Conservation (phyloP, 1,140 invertebrate genomes). For the Marisa cornuarietis region DNA sequence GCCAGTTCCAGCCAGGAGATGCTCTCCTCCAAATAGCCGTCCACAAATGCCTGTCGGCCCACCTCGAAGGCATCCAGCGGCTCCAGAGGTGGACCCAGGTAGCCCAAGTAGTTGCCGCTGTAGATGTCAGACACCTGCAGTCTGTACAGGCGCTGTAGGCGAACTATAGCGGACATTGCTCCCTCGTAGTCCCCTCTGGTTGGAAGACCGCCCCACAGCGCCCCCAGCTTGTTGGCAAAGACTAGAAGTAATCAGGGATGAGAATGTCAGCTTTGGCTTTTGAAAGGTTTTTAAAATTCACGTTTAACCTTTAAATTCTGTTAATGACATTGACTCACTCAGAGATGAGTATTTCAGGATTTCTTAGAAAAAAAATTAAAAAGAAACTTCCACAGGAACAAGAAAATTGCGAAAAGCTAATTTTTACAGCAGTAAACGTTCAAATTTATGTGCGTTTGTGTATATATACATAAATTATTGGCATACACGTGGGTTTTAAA, state of each 20-base stretch:
- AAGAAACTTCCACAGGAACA: too few relatives aligned
- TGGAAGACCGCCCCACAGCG: neutral
- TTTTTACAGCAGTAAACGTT: too few relatives aligned
- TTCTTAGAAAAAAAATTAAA: too few relatives aligned
- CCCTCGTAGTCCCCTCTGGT: neutral
- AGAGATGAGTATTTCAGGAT: too few relatives aligned
- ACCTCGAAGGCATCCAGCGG: constrained; percentile 14
- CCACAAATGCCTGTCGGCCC: constrained; percentile 16
- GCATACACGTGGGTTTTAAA: too few relatives aligned
- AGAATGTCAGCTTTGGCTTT: neutral
- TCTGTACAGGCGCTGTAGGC: constrained; percentile 14
- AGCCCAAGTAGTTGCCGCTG: constrained; percentile 19
- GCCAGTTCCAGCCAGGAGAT: constrained; percentile 7
- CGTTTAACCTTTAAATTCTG: too few relatives aligned
- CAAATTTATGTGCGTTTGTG: too few relatives aligned
- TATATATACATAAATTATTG: too few relatives aligned
- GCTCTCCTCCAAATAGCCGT: constrained; percentile 19
- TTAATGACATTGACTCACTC: too few relatives aligned
- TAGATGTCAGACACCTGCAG: constrained; percentile 21
- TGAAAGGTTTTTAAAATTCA: too few relatives aligned
- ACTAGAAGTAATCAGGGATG: neutral
- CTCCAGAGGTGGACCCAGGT: constrained; percentile 3
- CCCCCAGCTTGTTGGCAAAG: neutral
- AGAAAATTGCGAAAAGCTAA: too few relatives aligned
- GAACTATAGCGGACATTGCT: constrained; percentile 10